Conservation (phyloP, 2,797 vertebrate species). For the Coreius guichenoti region DNA sequence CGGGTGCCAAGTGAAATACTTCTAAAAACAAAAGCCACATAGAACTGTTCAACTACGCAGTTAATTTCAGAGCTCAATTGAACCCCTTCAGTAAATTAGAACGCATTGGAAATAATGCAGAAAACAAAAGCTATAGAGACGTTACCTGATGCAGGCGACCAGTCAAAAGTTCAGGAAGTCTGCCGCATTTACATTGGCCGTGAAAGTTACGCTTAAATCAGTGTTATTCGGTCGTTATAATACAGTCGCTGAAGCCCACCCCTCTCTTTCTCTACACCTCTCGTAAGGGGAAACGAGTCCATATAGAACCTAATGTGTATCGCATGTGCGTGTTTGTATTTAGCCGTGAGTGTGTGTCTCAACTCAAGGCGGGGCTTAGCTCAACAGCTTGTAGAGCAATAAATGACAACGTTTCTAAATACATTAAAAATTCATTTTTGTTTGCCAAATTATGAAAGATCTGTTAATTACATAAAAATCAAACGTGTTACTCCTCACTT, state of each 20-base stretch:
- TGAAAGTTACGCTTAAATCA: slow-evolving; percentile 22
- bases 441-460: not conserved
- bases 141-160: slow-evolving; percentile 49
- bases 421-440: not conserved
- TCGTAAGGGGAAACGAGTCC: not conserved
- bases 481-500: not conserved
- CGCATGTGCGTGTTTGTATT: slow-evolving; percentile 58
- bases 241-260: not conserved
- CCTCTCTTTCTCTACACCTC: not conserved
- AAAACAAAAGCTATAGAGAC: not conserved
- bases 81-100: not conserved
- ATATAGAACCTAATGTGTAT: slow-evolving; percentile 11
- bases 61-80: not conserved
- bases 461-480: not conserved
- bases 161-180: slow-evolving; percentile 47
- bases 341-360: slow-evolving; percentile 7
- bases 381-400: not conserved
- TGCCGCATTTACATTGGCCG: not conserved
- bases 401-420: slow-evolving; percentile 4
- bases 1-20: slow-evolving; percentile 31
- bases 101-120: not conserved
- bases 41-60: slow-evolving; percentile 5
- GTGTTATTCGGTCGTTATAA: not conserved
- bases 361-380: slow-evolving; percentile 68
- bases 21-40: slow-evolving; percentile 12